Conservation (phyloP, 2,888 invertebrate genomes). For the Drosophila greeni region DNA sequence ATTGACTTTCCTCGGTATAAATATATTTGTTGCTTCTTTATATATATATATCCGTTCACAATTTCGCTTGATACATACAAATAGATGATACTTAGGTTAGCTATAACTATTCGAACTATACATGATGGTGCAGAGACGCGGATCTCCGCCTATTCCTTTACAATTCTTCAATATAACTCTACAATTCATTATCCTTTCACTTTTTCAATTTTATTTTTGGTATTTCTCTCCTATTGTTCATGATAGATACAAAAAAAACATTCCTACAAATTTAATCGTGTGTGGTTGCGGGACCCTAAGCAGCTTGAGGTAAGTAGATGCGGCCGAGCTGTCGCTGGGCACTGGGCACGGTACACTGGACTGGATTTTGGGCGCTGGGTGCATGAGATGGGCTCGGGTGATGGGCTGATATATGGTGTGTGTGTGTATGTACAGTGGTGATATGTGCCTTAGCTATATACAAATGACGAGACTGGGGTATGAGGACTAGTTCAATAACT, state of each 20-base stretch:
- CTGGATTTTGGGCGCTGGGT: constrained; percentile 9
- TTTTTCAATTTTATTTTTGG: constrained; percentile 10
- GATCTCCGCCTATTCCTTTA: neutral
- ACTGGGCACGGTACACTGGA: constrained; percentile 28
- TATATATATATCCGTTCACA: constrained; percentile 11
- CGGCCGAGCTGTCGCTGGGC: constrained; percentile 21
- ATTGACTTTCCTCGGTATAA: constrained; percentile 24
- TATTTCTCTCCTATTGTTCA: constrained; percentile 29
- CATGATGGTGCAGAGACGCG: constrained; percentile 10
- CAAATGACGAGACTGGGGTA: constrained; percentile 12
- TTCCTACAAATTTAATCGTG: constrained; percentile 12
- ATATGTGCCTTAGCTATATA: constrained; percentile 29
- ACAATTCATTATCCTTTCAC: constrained; percentile 1
- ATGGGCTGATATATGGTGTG: neutral
- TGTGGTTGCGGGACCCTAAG: constrained; percentile 3
- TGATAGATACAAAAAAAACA: constrained; percentile 7
- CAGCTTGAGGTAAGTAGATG: constrained; percentile 37
- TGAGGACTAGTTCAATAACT: constrained; percentile 43
- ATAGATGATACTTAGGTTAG: constrained; percentile 6
- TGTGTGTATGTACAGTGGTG: constrained; percentile 26
- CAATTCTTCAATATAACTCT: constrained; percentile 3
- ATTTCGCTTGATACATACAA: constrained; percentile 20
- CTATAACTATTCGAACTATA: constrained; percentile 48
- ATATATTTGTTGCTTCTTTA: constrained; percentile 31
- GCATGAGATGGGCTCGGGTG: constrained; percentile 14